These are phyloP conservation scores for Chaunax sp. DNA, from an alignment of 2,797 vertebrate species.

Conservation along the genomic window DNA sequence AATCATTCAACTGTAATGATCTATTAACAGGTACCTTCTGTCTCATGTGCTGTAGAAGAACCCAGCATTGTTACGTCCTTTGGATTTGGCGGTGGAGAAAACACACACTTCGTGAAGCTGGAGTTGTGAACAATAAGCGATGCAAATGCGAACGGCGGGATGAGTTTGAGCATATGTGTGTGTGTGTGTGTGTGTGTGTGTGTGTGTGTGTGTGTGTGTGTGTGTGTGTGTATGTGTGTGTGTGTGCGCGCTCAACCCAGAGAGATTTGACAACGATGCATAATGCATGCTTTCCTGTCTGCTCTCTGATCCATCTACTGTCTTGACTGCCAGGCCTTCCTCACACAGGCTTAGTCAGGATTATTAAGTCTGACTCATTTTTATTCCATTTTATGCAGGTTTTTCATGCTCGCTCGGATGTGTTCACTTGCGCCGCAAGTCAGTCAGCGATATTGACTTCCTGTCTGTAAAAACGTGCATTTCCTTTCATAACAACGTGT, in stretches of 20 bases:
- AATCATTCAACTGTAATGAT: conserved; percentile 80
- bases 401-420: conserved; percentile 73
- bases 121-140: conserved; percentile 66
- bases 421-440: conserved; percentile 72
- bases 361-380: conserved; percentile 86
- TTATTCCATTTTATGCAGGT: conserved; percentile 81
- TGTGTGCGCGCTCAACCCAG: conserved; percentile 43
- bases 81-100: conserved; percentile 41
- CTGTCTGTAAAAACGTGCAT: conserved; percentile 70
- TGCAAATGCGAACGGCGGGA: conserved; percentile 56
- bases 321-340: conserved; percentile 78
- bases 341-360: conserved; percentile 81
- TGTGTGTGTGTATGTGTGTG: conserved; percentile 23
- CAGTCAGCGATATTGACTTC: conserved; percentile 77
- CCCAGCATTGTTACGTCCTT: conserved; percentile 46
- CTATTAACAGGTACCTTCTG: conserved; percentile 73
- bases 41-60: conserved; percentile 56
- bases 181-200: conserved; percentile 29
- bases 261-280: conserved; percentile 78
- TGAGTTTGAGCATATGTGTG: conserved; percentile 27
- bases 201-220: conserved; percentile 31
- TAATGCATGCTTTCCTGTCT: conserved; percentile 82
- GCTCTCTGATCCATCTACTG: conserved; percentile 79
- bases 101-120: conserved; percentile 47
- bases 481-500: conserved; percentile 73